These are phyloP conservation scores for Podarcis raffonei DNA, from an alignment of 2,113 vertebrate species.

Conservation along the genomic window DNA sequence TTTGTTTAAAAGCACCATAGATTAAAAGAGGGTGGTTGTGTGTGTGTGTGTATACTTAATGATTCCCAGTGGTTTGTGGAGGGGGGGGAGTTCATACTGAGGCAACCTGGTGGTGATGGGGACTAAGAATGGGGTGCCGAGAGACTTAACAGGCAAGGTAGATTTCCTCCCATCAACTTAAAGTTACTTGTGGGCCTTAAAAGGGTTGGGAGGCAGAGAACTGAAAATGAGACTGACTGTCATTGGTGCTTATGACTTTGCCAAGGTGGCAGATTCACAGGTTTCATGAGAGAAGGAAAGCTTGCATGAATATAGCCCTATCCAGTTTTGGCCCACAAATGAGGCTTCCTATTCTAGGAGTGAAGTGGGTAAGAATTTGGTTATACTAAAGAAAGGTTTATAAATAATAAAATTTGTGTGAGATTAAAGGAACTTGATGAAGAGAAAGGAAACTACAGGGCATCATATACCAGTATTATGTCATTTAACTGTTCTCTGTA, in stretches of 20 bases:
- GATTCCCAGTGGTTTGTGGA: neutral
- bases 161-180: neutral
- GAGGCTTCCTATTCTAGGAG: neutral
- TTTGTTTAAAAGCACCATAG: neutral
- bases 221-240: neutral
- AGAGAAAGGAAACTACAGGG: too few relatives aligned
- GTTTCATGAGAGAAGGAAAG: neutral
- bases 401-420: too few relatives aligned
- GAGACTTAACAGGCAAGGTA: neutral
- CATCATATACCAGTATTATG: too few relatives aligned
- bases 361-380: neutral
- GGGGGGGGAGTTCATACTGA: neutral
- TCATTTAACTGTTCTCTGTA: neutral
- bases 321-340: neutral
- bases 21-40: neutral
- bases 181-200: too few relatives aligned
- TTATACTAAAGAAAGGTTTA: neutral
- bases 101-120: neutral
- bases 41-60: neutral
- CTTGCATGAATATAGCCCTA: neutral
- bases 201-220: too few relatives aligned
- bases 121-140: neutral
- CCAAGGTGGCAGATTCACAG: neutral
- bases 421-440: neutral
- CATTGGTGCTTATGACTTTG: neutral